phyloP scores from a whole-genome alignment of 1,140 invertebrate genomes.

The Drosophila nannoptera region DNA sequence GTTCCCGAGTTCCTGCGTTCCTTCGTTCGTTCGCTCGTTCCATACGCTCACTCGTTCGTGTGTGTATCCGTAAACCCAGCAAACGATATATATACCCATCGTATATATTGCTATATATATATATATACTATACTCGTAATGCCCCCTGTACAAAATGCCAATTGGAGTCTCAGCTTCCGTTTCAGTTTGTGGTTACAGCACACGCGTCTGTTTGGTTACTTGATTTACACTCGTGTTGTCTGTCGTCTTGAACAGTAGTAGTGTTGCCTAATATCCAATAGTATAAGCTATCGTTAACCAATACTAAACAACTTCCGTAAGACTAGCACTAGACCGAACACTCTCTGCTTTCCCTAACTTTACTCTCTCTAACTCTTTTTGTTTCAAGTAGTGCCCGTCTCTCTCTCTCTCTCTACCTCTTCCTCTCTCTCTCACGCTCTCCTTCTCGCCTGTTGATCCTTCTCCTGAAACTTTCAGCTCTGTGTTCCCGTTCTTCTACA shows the following conservation, averaged over 20 bases:
- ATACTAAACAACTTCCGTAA: conserved; percentile 38
- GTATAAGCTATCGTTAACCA: conserved; percentile 39
- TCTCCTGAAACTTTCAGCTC: conserved; percentile 28
- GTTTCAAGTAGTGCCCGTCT: conserved; percentile 53
- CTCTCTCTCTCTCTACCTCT: conserved; percentile 26
- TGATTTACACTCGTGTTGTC: conserved; percentile 47
- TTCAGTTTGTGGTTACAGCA: conserved; percentile 50
- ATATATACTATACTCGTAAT: conserved; percentile 16
- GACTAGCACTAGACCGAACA: conserved; percentile 32
- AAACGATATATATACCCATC: conserved; percentile 25
- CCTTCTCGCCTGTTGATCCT: conserved; percentile 33
- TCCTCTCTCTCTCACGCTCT: conserved; percentile 38
- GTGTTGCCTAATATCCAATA: conserved; percentile 44
- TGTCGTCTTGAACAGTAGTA: conserved; percentile 54
- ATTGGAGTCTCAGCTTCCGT: conserved; percentile 46
- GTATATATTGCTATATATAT: conserved; percentile 5
- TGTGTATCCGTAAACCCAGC: conserved; percentile 53
- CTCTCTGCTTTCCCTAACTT: conserved; percentile 50
- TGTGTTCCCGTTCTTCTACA: conserved; percentile 52
- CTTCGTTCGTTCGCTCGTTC: conserved; percentile 31
- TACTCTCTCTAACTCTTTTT: conserved; percentile 41
- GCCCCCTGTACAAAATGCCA: conserved; percentile 64
- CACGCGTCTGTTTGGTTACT: conserved; percentile 44
- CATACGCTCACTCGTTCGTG: conserved; percentile 36
- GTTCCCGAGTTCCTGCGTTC: conserved; percentile 43